phyloP scores from a whole-genome alignment of 2,113 vertebrate genomes.

The Sigmodon hispidus region DNA sequence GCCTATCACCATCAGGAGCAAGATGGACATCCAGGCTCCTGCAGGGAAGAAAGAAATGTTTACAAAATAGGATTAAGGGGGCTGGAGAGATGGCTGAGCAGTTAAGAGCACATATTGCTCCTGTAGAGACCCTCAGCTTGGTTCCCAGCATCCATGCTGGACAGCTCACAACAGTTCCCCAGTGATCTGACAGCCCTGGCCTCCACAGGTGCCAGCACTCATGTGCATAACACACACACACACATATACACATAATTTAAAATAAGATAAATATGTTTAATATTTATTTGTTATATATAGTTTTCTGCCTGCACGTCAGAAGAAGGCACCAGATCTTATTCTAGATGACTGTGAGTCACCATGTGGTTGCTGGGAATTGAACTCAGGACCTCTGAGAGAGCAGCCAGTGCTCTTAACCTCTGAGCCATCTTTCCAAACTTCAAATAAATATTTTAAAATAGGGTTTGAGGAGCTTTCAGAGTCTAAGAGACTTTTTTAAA shows the following conservation, averaged over 20 bases:
- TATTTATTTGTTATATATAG: no score
- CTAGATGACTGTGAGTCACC: no score
- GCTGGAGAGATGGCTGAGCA: background rate
- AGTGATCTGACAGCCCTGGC: no score
- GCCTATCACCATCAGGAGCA: constrained; percentile 9
- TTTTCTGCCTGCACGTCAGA: no score
- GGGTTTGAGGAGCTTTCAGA: background rate
- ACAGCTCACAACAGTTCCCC: background rate
- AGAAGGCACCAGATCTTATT: no score
- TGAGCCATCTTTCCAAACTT: no score
- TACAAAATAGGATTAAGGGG: background rate
- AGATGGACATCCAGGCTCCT: constrained; percentile 43
- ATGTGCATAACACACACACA: background rate
- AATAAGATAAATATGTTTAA: background rate
- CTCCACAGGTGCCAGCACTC: background rate
- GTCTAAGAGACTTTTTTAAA: background rate
- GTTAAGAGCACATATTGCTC: background rate
- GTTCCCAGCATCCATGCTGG: background rate
- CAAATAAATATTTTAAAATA: background rate
- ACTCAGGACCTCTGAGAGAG: no score
- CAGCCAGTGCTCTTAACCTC: no score
- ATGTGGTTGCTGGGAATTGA: no score
- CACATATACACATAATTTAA: background rate
- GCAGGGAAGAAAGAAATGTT: constrained; percentile 37
- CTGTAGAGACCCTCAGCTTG: background rate